These are phyloP conservation scores for Notamacropus eugenii DNA, from an alignment of 2,797 vertebrate genomes.

Conservation along the genomic window DNA sequence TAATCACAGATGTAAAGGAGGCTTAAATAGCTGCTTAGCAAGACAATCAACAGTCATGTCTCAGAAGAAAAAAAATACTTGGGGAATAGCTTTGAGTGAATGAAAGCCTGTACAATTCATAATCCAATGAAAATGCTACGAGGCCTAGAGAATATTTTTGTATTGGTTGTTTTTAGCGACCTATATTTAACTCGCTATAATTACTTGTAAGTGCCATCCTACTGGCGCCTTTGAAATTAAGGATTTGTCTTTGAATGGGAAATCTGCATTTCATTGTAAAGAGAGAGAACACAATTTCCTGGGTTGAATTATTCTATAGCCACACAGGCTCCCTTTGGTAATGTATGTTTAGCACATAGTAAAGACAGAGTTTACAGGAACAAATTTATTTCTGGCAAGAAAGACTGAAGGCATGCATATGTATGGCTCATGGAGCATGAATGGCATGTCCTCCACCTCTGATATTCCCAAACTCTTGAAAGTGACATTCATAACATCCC, in stretches of 20 bases:
- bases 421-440: conserved; percentile 46
- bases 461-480: conserved; percentile 34
- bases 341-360: conserved; percentile 73
- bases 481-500: conserved; percentile 57
- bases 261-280: conserved; percentile 76
- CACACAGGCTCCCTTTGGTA: conserved; percentile 67
- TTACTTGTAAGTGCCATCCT: conserved; percentile 76
- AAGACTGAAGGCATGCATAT: conserved; percentile 52
- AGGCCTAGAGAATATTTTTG: conserved; percentile 64
- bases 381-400: conserved; percentile 72
- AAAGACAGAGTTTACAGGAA: conserved; percentile 69
- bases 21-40: neutral
- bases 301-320: conserved; percentile 57
- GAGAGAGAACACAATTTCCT: conserved; percentile 72
- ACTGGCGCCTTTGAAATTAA: conserved; percentile 71
- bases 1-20: conserved; percentile 33
- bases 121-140: conserved; percentile 61
- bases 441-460: conserved; percentile 2
- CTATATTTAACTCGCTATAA: conserved; percentile 75
- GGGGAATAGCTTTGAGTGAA: conserved; percentile 32
- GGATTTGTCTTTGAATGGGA: conserved; percentile 76
- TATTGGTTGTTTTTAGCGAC: conserved; percentile 66
- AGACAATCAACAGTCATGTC: neutral
- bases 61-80: conserved; percentile 50
- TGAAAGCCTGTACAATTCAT: conserved; percentile 56